Conservation (phyloP, 2,888 invertebrate genomes). For the Allophyes oxyacanthae region DNA sequence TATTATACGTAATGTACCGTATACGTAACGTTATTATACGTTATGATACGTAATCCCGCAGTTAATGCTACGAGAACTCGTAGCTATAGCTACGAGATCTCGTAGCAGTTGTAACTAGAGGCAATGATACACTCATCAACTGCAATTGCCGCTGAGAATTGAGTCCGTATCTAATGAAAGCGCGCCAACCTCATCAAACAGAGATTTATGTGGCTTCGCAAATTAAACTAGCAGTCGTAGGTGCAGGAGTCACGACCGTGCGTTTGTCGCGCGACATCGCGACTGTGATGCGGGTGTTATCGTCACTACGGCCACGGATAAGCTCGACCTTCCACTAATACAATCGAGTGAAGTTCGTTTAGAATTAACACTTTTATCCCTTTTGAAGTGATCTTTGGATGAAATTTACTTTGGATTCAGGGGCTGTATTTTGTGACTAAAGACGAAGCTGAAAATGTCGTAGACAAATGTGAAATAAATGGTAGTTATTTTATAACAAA, state of each 20-base stretch:
- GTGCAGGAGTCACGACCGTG: constrained; percentile 26
- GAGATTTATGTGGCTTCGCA: constrained; percentile 71
- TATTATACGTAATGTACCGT: too few relatives aligned
- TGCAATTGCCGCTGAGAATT: constrained; percentile 51
- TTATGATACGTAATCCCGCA: too few relatives aligned
- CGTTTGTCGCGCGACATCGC: constrained; percentile 39
- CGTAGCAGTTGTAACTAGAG: constrained; percentile 24
- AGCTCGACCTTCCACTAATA: constrained; percentile 61
- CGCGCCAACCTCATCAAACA: constrained; percentile 71
- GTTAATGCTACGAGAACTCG: too few relatives aligned
- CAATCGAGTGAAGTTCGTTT: constrained; percentile 37
- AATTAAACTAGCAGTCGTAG: constrained; percentile 70
- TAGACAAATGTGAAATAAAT: neutral
- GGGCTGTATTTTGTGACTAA: too few relatives aligned
- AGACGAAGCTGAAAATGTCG: too few relatives aligned
- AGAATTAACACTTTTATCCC: constrained; percentile 42
- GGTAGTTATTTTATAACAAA: neutral
- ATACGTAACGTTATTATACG: too few relatives aligned
- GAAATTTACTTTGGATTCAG: constrained; percentile 12
- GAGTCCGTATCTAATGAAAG: constrained; percentile 70
- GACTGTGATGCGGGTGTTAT: constrained; percentile 73
- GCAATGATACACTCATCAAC: constrained; percentile 48
- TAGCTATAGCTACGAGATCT: constrained; percentile 23
- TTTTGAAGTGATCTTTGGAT: constrained; percentile 37
- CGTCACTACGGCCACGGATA: constrained; percentile 63